Conservation (phyloP, 2,888 invertebrate genomes). For the Lasioglossum figueresi region DNA sequence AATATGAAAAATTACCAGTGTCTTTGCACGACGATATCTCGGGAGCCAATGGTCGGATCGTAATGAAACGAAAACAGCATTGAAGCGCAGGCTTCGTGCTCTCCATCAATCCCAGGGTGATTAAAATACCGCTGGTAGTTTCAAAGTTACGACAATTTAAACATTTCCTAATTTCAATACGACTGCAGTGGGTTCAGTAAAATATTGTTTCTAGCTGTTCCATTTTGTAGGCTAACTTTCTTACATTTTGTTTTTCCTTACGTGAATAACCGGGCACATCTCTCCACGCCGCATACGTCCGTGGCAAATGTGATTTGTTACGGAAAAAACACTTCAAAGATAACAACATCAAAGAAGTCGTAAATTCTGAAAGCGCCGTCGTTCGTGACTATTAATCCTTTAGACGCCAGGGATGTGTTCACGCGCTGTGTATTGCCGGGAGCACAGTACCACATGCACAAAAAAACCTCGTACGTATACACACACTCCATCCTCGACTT, state of each 20-base stretch:
- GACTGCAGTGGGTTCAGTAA: neutral
- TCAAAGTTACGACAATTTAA: neutral
- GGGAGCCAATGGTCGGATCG: neutral
- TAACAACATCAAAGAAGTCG: neutral
- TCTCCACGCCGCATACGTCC: neutral
- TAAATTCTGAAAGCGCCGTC: neutral
- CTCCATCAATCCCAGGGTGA: fast-evolving
- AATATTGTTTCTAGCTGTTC: neutral
- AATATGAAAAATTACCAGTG: neutral
- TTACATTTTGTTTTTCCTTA: neutral
- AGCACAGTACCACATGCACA: neutral
- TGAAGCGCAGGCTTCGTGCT: neutral
- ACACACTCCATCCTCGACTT: neutral
- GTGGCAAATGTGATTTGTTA: neutral
- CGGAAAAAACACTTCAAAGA: neutral
- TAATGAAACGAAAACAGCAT: neutral
- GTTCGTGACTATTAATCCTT: neutral
- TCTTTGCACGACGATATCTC: neutral
- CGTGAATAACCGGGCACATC: no score
- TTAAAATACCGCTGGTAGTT: neutral
- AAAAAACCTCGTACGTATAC: neutral
- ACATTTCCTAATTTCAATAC: neutral
- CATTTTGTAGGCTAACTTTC: neutral
- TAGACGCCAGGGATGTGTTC: neutral
- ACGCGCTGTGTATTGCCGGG: neutral